Base-by-base conservation (phyloP, 2,113 vertebrate genomes). In the Siphamia tubifer region DNA sequence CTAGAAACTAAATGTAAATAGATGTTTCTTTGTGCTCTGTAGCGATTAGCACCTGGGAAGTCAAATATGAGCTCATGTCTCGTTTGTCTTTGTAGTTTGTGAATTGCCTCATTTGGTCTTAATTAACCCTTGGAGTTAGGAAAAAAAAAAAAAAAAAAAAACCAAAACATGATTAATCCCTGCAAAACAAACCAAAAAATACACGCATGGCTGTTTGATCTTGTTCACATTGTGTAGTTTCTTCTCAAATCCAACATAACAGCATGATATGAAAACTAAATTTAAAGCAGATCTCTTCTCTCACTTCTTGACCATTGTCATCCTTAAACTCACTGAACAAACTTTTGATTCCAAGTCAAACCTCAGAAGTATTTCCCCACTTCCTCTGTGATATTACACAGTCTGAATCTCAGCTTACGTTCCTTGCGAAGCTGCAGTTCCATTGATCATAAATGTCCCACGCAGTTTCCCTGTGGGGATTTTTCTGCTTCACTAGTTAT, bases 401-500 rank as follows among this genome's bases (percentile, higher is more conserved):
- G 13, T 8, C 25, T n/a, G n/a, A 30, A 8, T 16, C 25, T 61
- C 24, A 23, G 15, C 42, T 61, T 28, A 31, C 34, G 28, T 48
- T 20, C 35, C 48, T 77, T n/a, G 16, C 42, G 31, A 19, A 54
- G 51, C 13, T 36, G 69, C 74, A 30, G 0, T 67, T 54, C 15
- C 11, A 38, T 63, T 48, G 38, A 77, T 49, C 54, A 75, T 64
- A 78, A 61, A 72, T 28, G 53, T 64, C 52, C 56, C 42, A 15
- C 34, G 38, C 40, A 62, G 51, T 51, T 77, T 85, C 67, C 63
- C 71, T 27, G 2, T 31, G 54, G 58, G 64, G 54, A 66, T 77
- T 81, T 84, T 83, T 77, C 36, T 11, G 40, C 72, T 62, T 75
- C 66, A 12, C 35, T 57, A 30, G 60, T 76, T 61, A 23, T 52